Evolutionary conservation across 92 coral and sea anemone genomes (phyloP).

Genomic region (Diadumene lineata): DNA sequence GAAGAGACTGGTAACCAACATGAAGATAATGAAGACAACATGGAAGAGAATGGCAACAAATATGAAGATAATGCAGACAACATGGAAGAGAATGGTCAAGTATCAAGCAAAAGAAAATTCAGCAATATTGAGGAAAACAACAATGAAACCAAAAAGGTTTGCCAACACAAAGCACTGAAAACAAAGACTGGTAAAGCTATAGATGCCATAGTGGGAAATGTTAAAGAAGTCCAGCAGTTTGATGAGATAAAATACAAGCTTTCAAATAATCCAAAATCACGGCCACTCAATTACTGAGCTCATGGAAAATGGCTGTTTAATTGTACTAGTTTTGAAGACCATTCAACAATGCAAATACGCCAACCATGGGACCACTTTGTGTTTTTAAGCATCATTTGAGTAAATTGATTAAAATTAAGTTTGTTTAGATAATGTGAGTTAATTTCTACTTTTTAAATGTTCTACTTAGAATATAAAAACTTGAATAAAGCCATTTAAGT

Average conservation of each 20-base stretch:
- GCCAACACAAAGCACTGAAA: background rate
- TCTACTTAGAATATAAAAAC: too few relatives aligned
- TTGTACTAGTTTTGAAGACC: too few relatives aligned
- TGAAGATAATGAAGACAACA: background rate
- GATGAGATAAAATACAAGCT: constrained; percentile 36
- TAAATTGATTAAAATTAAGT: too few relatives aligned
- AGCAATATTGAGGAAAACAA: background rate
- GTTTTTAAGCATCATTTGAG: too few relatives aligned
- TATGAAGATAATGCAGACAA: background rate
- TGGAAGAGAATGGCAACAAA: background rate
- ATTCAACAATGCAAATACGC: too few relatives aligned
- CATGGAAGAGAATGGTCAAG: background rate
- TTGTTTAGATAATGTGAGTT: too few relatives aligned
- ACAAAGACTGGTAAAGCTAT: constrained; percentile 46
- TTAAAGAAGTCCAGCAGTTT: constrained; percentile 31
- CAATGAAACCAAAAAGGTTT: background rate
- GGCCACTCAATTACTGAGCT: too few relatives aligned
- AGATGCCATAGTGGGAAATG: constrained; percentile 29
- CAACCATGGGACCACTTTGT: too few relatives aligned
- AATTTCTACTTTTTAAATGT: too few relatives aligned
- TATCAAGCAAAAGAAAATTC: background rate
- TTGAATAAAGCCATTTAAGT: too few relatives aligned
- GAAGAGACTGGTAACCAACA: background rate
- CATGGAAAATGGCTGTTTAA: too few relatives aligned
- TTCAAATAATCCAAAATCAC: constrained; percentile 31